Evolutionary conservation across 2,797 vertebrate species (phyloP), one percentile per base, ranked within the genome.

Genomic region (Morelia viridis): DNA sequence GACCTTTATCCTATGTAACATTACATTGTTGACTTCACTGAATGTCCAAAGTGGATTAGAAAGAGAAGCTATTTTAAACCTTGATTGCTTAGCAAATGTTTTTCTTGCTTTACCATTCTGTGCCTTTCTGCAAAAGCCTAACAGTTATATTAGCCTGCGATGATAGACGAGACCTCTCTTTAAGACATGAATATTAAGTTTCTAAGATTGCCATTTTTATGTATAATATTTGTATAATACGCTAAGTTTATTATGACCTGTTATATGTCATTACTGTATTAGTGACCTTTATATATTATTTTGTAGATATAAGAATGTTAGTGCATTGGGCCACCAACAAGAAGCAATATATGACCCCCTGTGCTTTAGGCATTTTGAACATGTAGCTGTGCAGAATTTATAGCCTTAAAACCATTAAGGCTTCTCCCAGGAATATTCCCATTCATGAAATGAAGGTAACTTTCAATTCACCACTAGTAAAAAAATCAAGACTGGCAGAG

Each of bases 401-500:
- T 90, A 83, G 17, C 50, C 2, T 31, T 90, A 58, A 58, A 88
- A 87, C 0, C 0, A 26, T 7, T 15, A 5, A 12, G 24, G 76
- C 19, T 28, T 92, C 71, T 89, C 0, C 0, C 41, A 13, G 50
- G 10, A 0, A 92, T 90, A 86, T 86, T 90, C 46, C 88, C 19
- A 85, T 91, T 61, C 62, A 61, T 88, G 62, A 62, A 91, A 85
- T 91, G 83, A 76, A 85, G 83, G 64, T 60, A 89, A 60, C 31
- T 89, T 90, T 88, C 80, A 89, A 85, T 88, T 93, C 90, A 86
- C 71, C n/a, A 85, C 35, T 61, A 87, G 61, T 71, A 56, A 62
- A 85, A 50, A 93, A 93, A 93, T 91, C 92, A 91, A 85, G 90
- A 89, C 41, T 89, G 87, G 87, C 92, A 86, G 87, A 91, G 80